phyloP scores from a whole-genome alignment of 2,113 vertebrate genomes.

The Archilochus colubris region DNA sequence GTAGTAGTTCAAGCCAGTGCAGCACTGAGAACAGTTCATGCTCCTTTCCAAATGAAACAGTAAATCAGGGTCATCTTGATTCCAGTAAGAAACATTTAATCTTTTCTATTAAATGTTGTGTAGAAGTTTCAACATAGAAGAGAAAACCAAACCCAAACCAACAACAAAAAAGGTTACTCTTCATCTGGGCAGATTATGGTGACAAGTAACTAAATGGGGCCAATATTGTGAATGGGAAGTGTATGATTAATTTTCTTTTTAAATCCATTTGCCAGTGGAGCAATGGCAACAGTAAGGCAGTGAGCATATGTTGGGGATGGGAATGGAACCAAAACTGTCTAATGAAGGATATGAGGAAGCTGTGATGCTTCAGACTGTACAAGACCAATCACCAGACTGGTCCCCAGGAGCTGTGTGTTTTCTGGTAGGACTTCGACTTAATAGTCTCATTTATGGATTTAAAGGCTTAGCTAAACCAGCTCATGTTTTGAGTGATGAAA shows the following conservation, averaged over 20 bases:
- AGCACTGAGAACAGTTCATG: background rate
- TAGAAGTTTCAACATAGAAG: accelerated
- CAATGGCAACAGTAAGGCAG: conserved; percentile 7
- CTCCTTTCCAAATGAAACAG: background rate
- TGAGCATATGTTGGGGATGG: conserved; percentile 40
- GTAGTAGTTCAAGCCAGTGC: background rate
- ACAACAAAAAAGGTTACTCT: background rate
- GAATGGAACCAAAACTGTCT: background rate
- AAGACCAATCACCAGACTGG: background rate
- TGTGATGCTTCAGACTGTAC: background rate
- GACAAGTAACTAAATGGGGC: background rate
- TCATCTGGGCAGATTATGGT: accelerated
- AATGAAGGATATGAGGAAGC: background rate
- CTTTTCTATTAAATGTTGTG: accelerated
- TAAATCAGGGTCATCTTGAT: background rate
- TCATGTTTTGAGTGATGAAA: background rate
- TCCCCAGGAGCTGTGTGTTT: background rate
- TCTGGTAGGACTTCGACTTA: background rate
- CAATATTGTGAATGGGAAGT: background rate
- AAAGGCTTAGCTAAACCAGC: background rate
- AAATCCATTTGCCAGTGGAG: background rate
- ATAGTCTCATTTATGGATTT: background rate
- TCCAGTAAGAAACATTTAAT: background rate
- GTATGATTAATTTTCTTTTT: background rate
- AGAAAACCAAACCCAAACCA: background rate